Evolutionary conservation across 2,113 vertebrate species (phyloP), one percentile per base, ranked within the genome.

Genomic region (Panthera tigris): DNA sequence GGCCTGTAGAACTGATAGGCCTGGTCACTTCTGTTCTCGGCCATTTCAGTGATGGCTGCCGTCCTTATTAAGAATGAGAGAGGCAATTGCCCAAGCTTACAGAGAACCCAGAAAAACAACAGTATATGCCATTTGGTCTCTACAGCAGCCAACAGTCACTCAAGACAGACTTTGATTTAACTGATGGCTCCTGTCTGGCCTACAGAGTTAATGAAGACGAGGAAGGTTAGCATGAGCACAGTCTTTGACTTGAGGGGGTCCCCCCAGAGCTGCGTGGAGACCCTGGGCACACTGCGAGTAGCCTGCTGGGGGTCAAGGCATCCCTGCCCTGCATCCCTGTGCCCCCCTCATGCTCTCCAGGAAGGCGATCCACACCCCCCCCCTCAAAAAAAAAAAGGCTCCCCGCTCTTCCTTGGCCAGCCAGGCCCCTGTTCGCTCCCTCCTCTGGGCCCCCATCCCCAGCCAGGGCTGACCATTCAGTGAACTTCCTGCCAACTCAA

Each of bases 1-100:
- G 95, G 79, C 74, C 95, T 86, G 63, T 82, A 91, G 89, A 93
- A 68, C 80, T 41, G 57, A 95, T 79, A 81, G 94, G 52, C 39
- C 76, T 0, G 7, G 73, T 66, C 91, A 52, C 74, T 95, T 94
- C 88, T 83, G 93, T 69, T 91, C 76, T 94, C 69, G 81, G 82
- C 78, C 78, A 48, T 85, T 89, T 95, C 61, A 19, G 68, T 21
- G 87, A 68, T 57, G 87, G 55, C 65, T 86, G 27, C 48, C 89
- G 78, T 88, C 90, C 85, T 95, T 63, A 66, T 83, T 93, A 74
- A 76, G 57, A 85, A 25, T 0, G 11, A 88, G 25, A 57, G 73
- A 95, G 81, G 76, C 74, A 69, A 50, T 84, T 7, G 11, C 78
- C 80, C 78, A 61, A 61, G 79, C 52, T 71, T 52, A 50, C 13